Percentiles rank a stretch among this genome's conserved stretches.
Evolutionary conservation across 1,140 invertebrate species (phyloP).

Genomic region (Drosophila lacteicornis): DNA sequence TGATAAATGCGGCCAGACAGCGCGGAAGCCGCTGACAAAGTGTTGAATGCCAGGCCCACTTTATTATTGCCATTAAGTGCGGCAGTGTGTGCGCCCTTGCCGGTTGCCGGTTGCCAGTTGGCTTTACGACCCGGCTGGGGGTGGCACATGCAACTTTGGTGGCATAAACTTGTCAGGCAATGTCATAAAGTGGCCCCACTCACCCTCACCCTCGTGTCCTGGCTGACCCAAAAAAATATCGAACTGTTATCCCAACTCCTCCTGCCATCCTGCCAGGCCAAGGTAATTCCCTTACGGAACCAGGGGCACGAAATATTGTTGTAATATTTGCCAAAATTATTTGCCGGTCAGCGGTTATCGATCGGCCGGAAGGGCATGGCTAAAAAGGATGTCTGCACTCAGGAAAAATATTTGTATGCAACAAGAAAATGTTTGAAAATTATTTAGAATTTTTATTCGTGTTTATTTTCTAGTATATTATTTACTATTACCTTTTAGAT

Average conservation of each 20-base stretch:
- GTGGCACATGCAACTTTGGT: constrained; percentile 36
- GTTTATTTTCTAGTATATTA: neutral
- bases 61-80: constrained; percentile 75
- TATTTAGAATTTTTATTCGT: accelerated
- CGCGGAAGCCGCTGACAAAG: constrained; percentile 75
- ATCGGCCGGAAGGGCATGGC: neutral
- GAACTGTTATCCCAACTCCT: neutral
- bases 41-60: constrained; percentile 79
- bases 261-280: neutral
- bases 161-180: constrained; percentile 75
- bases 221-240: constrained; percentile 10
- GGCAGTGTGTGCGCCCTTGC: constrained; percentile 26
- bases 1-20: constrained; percentile 79
- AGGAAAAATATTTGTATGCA: neutral
- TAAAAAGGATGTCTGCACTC: neutral
- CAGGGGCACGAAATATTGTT: constrained; percentile 34
- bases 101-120: constrained; percentile 46
- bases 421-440: neutral
- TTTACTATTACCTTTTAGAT: neutral
- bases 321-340: constrained; percentile 51
- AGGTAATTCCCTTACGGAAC: constrained; percentile 17
- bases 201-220: constrained; percentile 9
- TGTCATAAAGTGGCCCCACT: constrained; percentile 60
- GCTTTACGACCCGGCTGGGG: constrained; percentile 68
- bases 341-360: constrained; percentile 44